Conservation (phyloP, 1,140 invertebrate genomes). For the Proctacanthus coquilletti region DNA sequence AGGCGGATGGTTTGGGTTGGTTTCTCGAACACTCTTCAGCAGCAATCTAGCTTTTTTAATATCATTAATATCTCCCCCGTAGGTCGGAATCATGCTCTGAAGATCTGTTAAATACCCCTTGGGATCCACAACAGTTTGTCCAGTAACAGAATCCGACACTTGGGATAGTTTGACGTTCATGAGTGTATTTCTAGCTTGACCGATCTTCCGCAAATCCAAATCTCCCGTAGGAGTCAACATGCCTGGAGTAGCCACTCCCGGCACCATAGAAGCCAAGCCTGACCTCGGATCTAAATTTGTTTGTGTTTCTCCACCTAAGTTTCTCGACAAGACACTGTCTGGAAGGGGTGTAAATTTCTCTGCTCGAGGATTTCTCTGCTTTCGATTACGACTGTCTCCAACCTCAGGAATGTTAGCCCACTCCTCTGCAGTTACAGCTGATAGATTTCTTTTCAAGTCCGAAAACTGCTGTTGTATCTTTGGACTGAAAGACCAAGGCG, state of each 20-base stretch:
- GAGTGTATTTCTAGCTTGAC: constrained; percentile 95
- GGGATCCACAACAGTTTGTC: constrained; percentile 98
- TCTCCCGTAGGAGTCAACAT: constrained; percentile 68
- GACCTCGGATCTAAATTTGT: constrained; percentile 73
- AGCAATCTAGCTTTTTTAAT: constrained; percentile 96
- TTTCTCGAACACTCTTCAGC: constrained; percentile 93
- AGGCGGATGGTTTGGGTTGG: constrained; percentile 97
- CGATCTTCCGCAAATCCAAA: constrained; percentile 96
- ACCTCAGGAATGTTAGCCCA: constrained; percentile 98
- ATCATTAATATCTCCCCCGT: constrained; percentile 97
- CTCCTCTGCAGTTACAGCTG: constrained; percentile 72
- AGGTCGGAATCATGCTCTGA: constrained; percentile 96
- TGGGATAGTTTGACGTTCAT: constrained; percentile 99
- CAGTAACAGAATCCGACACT: constrained; percentile 95
- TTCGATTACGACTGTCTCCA: constrained; percentile 95
- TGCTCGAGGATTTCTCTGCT: constrained; percentile 83
- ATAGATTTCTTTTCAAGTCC: constrained; percentile 87
- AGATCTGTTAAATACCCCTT: constrained; percentile 98
- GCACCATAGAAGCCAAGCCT: constrained; percentile 70
- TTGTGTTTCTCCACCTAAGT: constrained; percentile 68
- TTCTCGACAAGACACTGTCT: constrained; percentile 87
- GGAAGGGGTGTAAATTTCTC: constrained; percentile 97
- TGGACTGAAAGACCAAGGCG: constrained; percentile 10
- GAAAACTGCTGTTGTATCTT: constrained; percentile 99
- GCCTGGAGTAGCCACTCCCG: constrained; percentile 59